A percentile compares a stretch with the other conserved stretches of the same genome.
phyloP scores from a whole-genome alignment of 92 coral and sea anemone genomes.

The Hydrozoanthus gracilis region DNA sequence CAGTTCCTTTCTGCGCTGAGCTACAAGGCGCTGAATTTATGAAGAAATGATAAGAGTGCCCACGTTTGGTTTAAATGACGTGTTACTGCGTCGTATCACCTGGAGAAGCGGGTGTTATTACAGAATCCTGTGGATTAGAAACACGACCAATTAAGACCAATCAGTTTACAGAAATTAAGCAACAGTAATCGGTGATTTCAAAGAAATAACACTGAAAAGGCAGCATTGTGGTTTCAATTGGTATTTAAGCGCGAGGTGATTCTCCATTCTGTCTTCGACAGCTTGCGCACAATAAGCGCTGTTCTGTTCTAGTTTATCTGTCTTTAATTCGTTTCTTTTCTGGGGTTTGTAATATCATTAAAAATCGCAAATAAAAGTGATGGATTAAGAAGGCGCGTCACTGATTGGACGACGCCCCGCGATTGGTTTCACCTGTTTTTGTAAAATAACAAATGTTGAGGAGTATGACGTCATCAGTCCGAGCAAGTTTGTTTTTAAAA shows the following conservation, averaged over 20 bases:
- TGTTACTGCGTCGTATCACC: background rate
- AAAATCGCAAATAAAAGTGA: slow-evolving; percentile 28
- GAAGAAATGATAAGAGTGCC: slow-evolving; percentile 21
- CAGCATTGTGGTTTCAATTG: background rate
- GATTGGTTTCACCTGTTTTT: slow-evolving; percentile 32
- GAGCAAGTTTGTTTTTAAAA: background rate
- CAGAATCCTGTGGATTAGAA: slow-evolving; percentile 47
- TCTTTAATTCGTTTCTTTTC: background rate
- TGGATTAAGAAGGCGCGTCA: slow-evolving; percentile 14
- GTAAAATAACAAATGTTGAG: background rate
- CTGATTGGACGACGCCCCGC: slow-evolving; percentile 26
- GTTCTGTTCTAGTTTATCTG: slow-evolving; percentile 3
- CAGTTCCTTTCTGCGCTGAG: background rate
- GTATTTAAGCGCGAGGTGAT: background rate
- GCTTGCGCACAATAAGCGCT: slow-evolving; percentile 11
- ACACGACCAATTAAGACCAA: slow-evolving; percentile 47
- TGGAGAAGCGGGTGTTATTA: slow-evolving; percentile 39
- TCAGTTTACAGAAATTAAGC: slow-evolving; percentile 12
- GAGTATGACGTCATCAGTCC: background rate
- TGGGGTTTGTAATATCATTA: slow-evolving; percentile 32
- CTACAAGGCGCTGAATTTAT: slow-evolving; percentile 16
- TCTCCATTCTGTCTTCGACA: slow-evolving; percentile 1
- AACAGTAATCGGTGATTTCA: slow-evolving; percentile 37
- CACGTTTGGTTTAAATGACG: slow-evolving; percentile 48
- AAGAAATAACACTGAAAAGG: slow-evolving; percentile 25